Base-by-base conservation (phyloP, 92 coral and sea anemone genomes). In the Zoanthus sociatus region DNA sequence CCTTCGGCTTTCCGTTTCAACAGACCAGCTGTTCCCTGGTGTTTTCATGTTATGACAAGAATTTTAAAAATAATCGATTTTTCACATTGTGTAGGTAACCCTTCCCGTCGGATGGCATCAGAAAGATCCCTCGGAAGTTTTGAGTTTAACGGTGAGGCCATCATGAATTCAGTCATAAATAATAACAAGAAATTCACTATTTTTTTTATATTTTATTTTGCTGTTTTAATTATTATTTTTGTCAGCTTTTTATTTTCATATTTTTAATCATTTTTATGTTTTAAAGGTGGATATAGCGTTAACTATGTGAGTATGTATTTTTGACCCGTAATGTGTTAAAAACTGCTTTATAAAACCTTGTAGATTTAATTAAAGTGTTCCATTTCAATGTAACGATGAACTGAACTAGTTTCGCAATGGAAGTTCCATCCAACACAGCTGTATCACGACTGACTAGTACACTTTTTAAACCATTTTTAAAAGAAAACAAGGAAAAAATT, bases 41-140 rank as follows among this genome's bases (percentile, higher is more conserved):
- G 14, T 78, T 55, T 8, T 58, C 32, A 8, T 50, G 21, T n/a
- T n/a, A n/a, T n/a, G n/a, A n/a, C 12, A 18, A 18, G 32, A 67
- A 67, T 20, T 26, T 67, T 10, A 20, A 14, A 10, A 32, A 54
- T 55, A 18, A 16, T 32, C 84, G 56, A 78, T 48, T 47, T 69
- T 63, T 63, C 69, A 63, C 2, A 63, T 64, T 33, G 71, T 90
- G 53, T 84, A 96, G 99, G 98, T 96, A 71, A 90, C 98, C 15
- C 87, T 96, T 79, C 99, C 99, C 16, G 98, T 96, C 21, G 99
- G 99, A 20, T 96, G 98, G 96, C 98, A 96, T 56, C 94, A 87
- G 63, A 96, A 91, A 76, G 99, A 96, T 90, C 99, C 99, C 9
- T 92, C 99, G 4, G 88, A 81, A 16, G 91, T 88, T 30, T 92